These are phyloP conservation scores for Coleophora flavipennella DNA, from an alignment of 2,888 invertebrate species.

Conservation along the genomic window DNA sequence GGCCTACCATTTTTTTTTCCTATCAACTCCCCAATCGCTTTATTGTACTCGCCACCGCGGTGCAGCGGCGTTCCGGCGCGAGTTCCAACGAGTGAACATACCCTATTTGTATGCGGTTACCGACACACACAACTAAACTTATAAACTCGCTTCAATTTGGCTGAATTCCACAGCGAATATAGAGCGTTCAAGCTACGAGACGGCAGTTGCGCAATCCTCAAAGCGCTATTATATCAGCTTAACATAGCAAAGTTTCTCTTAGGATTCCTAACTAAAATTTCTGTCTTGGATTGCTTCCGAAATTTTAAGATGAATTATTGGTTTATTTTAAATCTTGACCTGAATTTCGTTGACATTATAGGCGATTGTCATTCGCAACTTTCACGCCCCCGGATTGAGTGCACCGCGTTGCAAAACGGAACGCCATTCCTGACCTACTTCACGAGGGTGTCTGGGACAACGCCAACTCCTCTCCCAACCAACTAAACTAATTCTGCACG, in stretches of 20 bases:
- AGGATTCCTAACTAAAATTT: slow-evolving; percentile 7
- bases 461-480: slow-evolving; percentile 41
- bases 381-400: slow-evolving; percentile 10
- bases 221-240: slow-evolving; percentile 3
- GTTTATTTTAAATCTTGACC: slow-evolving; percentile 33
- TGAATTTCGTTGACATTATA: slow-evolving; percentile 13
- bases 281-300: slow-evolving; percentile 22
- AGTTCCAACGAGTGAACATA: neutral
- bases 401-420: slow-evolving; percentile 35
- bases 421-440: slow-evolving; percentile 63
- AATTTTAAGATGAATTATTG: slow-evolving; percentile 11
- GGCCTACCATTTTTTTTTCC: slow-evolving; percentile 15
- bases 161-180: slow-evolving; percentile 17
- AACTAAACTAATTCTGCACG: slow-evolving; percentile 17
- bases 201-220: slow-evolving; percentile 7
- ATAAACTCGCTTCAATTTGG: slow-evolving; percentile 15
- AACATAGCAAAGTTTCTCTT: slow-evolving; percentile 3
- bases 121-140: neutral
- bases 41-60: slow-evolving; percentile 12
- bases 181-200: slow-evolving; percentile 3
- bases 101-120: slow-evolving; percentile 7
- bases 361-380: neutral
- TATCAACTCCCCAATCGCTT: slow-evolving; percentile 12
- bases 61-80: too few species aligned
- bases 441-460: slow-evolving; percentile 47